Percentiles rank a stretch among this genome's conserved stretches.
phyloP scores from a whole-genome alignment of 2,113 vertebrate genomes.

The Petrocephalus zakoni region DNA sequence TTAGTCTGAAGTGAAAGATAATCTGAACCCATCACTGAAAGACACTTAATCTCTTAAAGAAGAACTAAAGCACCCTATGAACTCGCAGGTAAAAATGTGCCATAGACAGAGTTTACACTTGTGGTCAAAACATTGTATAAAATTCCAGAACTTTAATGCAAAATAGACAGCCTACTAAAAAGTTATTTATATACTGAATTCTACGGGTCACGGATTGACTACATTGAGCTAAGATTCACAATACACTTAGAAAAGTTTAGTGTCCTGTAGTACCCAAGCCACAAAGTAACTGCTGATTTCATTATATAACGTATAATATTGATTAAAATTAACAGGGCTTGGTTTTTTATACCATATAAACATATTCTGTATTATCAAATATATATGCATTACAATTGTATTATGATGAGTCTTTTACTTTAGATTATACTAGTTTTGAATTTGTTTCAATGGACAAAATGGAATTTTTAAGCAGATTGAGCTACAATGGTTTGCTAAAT shows the following conservation, averaged over 20 bases:
- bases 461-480: not conserved
- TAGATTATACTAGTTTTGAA: not conserved
- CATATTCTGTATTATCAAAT: not conserved
- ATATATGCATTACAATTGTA: not conserved
- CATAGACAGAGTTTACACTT: not conserved
- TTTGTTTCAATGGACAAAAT: not conserved
- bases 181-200: not conserved
- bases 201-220: not conserved
- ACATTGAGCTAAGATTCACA: not conserved
- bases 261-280: not conserved
- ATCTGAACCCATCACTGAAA: conserved; percentile 34
- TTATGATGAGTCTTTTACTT: too few relatives aligned
- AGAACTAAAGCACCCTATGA: not conserved
- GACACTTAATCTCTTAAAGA: conserved; percentile 8
- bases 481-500: not conserved
- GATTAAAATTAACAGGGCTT: not conserved
- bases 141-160: not conserved
- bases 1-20: conserved; percentile 54
- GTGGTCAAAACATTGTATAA: conserved; percentile 47
- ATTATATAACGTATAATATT: not conserved
- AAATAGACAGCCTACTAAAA: conserved; percentile 47
- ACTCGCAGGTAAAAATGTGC: not conserved
- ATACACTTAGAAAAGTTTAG: not conserved
- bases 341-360: not conserved
- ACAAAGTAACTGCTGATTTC: not conserved